phyloP scores from a whole-genome alignment of 1,140 invertebrate species.

The Zaprionus ornatus region DNA sequence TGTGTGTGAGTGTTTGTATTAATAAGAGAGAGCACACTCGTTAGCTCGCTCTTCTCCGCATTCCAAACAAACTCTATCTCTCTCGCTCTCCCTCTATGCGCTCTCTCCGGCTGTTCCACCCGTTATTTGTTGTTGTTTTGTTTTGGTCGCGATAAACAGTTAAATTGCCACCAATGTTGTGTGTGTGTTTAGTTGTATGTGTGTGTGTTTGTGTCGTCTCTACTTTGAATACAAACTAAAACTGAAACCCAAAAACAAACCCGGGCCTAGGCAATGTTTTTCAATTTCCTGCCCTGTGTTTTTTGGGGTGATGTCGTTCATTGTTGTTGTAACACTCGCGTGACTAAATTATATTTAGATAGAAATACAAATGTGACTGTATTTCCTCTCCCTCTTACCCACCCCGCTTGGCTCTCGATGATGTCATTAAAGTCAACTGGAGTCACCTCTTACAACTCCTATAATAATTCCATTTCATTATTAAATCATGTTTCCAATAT shows the following conservation, averaged over 20 bases:
- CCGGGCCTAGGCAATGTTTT: conserved; percentile 40
- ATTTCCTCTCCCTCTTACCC: conserved; percentile 42
- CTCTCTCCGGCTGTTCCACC: not conserved
- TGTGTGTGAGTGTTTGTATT: conserved; percentile 32
- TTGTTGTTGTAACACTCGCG: conserved; percentile 22
- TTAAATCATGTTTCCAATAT: conserved; percentile 6
- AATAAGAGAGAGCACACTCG: conserved; percentile 16
- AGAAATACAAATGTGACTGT: conserved; percentile 22
- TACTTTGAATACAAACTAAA: conserved; percentile 26
- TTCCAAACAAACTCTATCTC: conserved; percentile 50
- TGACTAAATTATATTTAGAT: conserved; percentile 48
- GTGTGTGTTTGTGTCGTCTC: conserved; percentile 18
- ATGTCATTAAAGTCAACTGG: conserved; percentile 57
- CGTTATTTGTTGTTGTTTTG: conserved; percentile 60
- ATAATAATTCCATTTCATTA: conserved; percentile 6
- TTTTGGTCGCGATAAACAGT: conserved; percentile 71
- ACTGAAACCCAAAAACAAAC: conserved; percentile 17
- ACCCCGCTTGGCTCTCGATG: conserved; percentile 33
- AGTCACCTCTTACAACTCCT: conserved; percentile 12
- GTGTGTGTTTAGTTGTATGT: conserved; percentile 29
- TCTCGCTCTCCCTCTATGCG: conserved; percentile 23
- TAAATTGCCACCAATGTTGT: conserved; percentile 61
- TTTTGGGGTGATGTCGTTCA: conserved; percentile 13
- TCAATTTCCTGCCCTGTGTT: conserved; percentile 50
- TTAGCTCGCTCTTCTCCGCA: conserved; percentile 32